Conservation (phyloP, 2,888 invertebrate genomes). For the Euzetes globulus region DNA sequence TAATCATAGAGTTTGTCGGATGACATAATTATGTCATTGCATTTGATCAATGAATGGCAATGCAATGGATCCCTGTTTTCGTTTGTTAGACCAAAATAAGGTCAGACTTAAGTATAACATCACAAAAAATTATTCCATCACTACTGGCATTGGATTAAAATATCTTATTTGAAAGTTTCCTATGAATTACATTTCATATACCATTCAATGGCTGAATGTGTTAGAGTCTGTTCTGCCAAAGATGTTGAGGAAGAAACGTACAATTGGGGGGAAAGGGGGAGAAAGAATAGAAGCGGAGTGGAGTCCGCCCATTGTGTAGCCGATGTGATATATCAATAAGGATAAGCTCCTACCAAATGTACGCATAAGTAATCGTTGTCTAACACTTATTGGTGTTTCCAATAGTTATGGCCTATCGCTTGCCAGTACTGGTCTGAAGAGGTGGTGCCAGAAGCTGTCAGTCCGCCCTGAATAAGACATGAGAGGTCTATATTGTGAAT, state of each 20-base stretch:
- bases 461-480: conserved; percentile 29
- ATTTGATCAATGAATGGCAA: conserved; percentile 10
- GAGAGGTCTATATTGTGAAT: conserved; percentile 26
- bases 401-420: conserved; percentile 1
- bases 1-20: conserved; percentile 7
- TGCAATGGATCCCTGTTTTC: background rate
- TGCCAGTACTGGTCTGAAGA: background rate
- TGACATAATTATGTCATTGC: conserved; percentile 21
- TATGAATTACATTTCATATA: background rate
- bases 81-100: background rate
- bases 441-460: conserved; percentile 25
- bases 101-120: conserved; percentile 24
- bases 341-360: conserved; percentile 5
- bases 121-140: conserved; percentile 26
- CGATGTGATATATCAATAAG: background rate
- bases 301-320: background rate
- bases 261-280: background rate
- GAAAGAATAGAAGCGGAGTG: background rate
- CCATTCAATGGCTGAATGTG: background rate
- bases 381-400: background rate
- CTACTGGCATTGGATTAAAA: conserved; percentile 22
- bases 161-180: conserved; percentile 25
- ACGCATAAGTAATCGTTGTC: conserved; percentile 27
- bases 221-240: background rate
- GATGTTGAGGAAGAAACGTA: background rate